These are phyloP conservation scores for Tetrapedia diversipes DNA, from an alignment of 2,888 invertebrate genomes.

Conservation along the genomic window DNA sequence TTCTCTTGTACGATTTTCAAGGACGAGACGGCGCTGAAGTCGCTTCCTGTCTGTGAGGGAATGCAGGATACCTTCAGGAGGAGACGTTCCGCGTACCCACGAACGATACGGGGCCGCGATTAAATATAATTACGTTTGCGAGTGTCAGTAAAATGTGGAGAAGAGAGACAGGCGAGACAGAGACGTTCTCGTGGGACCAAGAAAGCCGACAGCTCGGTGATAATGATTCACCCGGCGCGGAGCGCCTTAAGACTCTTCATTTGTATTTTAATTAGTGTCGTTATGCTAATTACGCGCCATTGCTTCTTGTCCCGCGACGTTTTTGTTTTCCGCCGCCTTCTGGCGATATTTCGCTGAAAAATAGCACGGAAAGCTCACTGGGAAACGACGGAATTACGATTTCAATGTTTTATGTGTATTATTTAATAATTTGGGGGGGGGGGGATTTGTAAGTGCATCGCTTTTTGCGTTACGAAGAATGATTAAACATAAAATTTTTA, in stretches of 20 bases:
- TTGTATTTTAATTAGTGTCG: conserved; percentile 90
- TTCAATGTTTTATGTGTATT: neutral
- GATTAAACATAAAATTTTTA: too few species aligned
- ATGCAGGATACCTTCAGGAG: conserved; percentile 36
- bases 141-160: conserved; percentile 74
- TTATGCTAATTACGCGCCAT: conserved; percentile 84
- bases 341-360: conserved; percentile 41
- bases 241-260: conserved; percentile 87
- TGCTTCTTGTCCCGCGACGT: conserved; percentile 77
- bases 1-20: neutral
- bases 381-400: neutral
- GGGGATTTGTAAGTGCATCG: too few species aligned
- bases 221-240: conserved; percentile 82
- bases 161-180: conserved; percentile 64
- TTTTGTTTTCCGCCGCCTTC: conserved; percentile 69
- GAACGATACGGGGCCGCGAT: conserved; percentile 66
- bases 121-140: conserved; percentile 77
- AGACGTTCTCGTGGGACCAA: conserved; percentile 63
- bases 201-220: conserved; percentile 74
- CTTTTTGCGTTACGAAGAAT: too few species aligned
- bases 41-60: conserved; percentile 13
- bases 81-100: conserved; percentile 40
- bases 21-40: neutral
- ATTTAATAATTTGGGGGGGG: too few species aligned
- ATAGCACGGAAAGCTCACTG: conserved; percentile 17